Conservation (phyloP, 1,140 invertebrate species). For the Drosophila nigromelanica region DNA sequence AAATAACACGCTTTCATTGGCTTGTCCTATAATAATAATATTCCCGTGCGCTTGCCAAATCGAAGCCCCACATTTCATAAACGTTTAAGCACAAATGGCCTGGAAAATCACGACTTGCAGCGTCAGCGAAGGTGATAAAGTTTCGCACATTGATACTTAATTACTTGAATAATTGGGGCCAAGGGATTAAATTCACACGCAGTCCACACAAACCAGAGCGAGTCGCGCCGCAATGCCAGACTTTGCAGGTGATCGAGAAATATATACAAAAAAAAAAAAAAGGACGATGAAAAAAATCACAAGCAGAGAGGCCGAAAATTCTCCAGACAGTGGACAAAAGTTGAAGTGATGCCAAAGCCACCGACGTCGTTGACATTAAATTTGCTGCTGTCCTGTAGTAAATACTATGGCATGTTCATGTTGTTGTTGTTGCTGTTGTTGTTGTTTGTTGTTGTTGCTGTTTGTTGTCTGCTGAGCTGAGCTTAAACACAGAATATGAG, state of each 20-base stretch:
- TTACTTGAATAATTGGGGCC: slow-evolving; percentile 81
- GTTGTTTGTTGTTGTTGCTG: slow-evolving; percentile 19
- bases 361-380: slow-evolving; percentile 79
- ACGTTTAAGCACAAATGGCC: slow-evolving; percentile 69
- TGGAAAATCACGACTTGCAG: slow-evolving; percentile 76
- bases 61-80: slow-evolving; percentile 63
- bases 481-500: slow-evolving; percentile 56
- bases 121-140: slow-evolving; percentile 70
- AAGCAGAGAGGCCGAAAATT: slow-evolving; percentile 28
- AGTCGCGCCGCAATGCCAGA: slow-evolving; percentile 21
- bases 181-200: slow-evolving; percentile 77
- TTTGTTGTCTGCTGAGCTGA: slow-evolving; percentile 56
- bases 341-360: slow-evolving; percentile 79
- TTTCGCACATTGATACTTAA: slow-evolving; percentile 82
- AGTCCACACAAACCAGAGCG: slow-evolving; percentile 7
- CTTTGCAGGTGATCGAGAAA: slow-evolving; percentile 61
- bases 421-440: slow-evolving; percentile 29
- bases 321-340: slow-evolving; percentile 39
- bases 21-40: not conserved
- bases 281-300: slow-evolving; percentile 20
- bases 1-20: not conserved
- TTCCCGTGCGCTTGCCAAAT: slow-evolving; percentile 8
- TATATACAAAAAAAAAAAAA: slow-evolving; percentile 35
- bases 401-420: slow-evolving; percentile 9
- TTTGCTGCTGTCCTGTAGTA: slow-evolving; percentile 33